These are phyloP conservation scores for Lophura nycthemera DNA, from an alignment of 2,113 vertebrate species.

Conservation along the genomic window DNA sequence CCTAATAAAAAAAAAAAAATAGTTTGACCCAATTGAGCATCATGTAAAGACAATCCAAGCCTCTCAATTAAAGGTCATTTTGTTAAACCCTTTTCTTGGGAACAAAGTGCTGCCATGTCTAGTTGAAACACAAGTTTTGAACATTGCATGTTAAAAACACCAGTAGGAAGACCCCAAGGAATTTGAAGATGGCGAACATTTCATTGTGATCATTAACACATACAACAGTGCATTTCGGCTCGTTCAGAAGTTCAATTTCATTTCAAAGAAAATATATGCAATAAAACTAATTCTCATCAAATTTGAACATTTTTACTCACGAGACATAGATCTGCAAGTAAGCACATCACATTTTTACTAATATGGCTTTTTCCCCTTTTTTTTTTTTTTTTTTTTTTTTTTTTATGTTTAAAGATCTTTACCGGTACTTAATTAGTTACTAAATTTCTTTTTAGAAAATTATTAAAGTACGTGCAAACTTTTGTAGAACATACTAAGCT, in stretches of 20 bases:
- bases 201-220: conserved; percentile 71
- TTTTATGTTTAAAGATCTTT: conserved; percentile 35
- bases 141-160: conserved; percentile 49
- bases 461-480: conserved; percentile 62
- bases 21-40: conserved; percentile 28
- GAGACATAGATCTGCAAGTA: conserved; percentile 69
- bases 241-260: conserved; percentile 44
- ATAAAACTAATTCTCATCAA: conserved; percentile 55
- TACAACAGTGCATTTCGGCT: conserved; percentile 41
- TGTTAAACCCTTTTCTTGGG: conserved; percentile 70
- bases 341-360: conserved; percentile 74
- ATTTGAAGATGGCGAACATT: conserved; percentile 65
- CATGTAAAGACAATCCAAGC: conserved; percentile 23
- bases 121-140: conserved; percentile 60
- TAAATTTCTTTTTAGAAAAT: conserved; percentile 72
- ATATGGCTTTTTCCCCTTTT: conserved; percentile 81
- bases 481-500: conserved; percentile 37
- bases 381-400: conserved; percentile 10
- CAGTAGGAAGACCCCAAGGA: conserved; percentile 53
- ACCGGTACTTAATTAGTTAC: conserved; percentile 64
- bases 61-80: conserved; percentile 52
- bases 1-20: neutral
- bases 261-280: conserved; percentile 46
- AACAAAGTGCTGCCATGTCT: conserved; percentile 70
- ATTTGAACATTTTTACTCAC: conserved; percentile 61